These are phyloP conservation scores for Lepus europaeus DNA, from an alignment of 2,113 vertebrate species.

Conservation along the genomic window DNA sequence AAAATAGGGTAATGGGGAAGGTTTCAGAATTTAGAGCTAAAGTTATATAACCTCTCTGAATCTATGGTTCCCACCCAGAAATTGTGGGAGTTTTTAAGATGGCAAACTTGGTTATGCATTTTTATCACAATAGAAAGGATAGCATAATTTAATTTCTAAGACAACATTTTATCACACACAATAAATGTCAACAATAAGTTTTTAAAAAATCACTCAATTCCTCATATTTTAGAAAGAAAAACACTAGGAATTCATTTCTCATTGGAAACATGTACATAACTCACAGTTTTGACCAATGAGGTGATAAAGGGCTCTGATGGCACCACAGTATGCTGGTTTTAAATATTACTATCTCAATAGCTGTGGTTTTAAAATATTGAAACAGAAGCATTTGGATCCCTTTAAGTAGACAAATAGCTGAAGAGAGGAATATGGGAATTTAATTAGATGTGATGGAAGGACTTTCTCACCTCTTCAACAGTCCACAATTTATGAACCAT, in stretches of 20 bases:
- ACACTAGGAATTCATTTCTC: background rate
- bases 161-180: background rate
- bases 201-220: background rate
- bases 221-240: background rate
- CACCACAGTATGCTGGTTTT: background rate
- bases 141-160: background rate
- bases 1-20: background rate
- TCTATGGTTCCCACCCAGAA: background rate
- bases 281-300: background rate
- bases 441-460: background rate
- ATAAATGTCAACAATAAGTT: constrained; percentile 31
- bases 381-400: background rate
- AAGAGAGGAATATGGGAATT: background rate
- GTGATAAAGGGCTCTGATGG: background rate
- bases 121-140: background rate
- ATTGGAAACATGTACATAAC: background rate
- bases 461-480: background rate
- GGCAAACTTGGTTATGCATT: background rate
- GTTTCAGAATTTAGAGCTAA: constrained; percentile 22
- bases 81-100: background rate
- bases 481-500: background rate
- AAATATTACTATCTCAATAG: too few species aligned
- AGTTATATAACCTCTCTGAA: background rate
- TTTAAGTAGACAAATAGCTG: background rate
- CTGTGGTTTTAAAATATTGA: background rate